Evolutionary conservation across 2,113 vertebrate genomes (phyloP).

Genomic region (Mobula hypostoma): DNA sequence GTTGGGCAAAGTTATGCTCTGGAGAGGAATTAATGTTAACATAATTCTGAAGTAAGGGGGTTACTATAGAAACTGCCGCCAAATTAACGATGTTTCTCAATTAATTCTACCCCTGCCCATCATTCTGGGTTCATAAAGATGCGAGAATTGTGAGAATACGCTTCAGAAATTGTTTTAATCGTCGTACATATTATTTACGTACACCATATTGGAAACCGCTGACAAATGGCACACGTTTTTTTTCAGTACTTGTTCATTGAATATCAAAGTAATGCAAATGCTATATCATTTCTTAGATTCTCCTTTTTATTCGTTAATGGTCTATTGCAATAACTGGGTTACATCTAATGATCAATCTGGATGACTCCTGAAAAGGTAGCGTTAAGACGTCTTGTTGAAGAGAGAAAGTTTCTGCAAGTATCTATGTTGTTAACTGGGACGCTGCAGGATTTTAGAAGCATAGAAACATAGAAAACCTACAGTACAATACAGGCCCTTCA

Average conservation of each 20-base stretch:
- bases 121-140: too few relatives aligned
- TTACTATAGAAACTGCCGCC: not conserved
- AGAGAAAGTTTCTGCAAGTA: too few relatives aligned
- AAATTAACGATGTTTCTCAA: not conserved
- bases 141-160: not conserved
- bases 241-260: not conserved
- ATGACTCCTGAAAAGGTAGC: too few relatives aligned
- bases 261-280: not conserved
- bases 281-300: not conserved
- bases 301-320: too few relatives aligned
- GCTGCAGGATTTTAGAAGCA: too few relatives aligned
- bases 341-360: too few relatives aligned
- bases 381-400: too few relatives aligned
- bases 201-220: too few relatives aligned
- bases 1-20: not conserved
- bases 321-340: too few relatives aligned
- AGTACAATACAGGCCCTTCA: too few relatives aligned
- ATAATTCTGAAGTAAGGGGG: not conserved
- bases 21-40: not conserved
- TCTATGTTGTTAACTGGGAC: too few relatives aligned
- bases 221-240: not conserved
- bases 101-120: not conserved
- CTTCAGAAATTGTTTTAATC: not conserved
- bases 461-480: too few relatives aligned
- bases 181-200: not conserved